phyloP scores from a whole-genome alignment of 2,113 vertebrate genomes.

The Alosa alosa region DNA sequence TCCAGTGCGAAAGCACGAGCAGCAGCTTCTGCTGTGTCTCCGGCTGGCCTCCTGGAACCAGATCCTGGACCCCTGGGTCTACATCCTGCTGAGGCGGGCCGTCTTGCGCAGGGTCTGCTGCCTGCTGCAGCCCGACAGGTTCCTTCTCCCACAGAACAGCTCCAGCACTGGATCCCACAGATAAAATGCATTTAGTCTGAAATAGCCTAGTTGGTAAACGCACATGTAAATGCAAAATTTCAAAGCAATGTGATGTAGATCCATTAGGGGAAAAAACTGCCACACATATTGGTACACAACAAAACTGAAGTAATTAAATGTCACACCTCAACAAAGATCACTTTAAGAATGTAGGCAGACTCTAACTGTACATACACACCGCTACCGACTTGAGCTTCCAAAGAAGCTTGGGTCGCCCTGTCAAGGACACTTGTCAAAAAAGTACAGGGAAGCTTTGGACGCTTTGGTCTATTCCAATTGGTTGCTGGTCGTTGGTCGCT shows the following conservation, averaged over 20 bases:
- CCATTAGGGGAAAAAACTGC: no score
- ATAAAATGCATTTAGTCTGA: conserved; percentile 4
- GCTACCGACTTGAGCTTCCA: no score
- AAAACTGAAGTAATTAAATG: no score
- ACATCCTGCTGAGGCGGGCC: conserved; percentile 80
- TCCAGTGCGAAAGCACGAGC: conserved; percentile 36
- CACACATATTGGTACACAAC: no score
- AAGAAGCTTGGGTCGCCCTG: no score
- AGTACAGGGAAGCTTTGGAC: no score
- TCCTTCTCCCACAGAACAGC: conserved; percentile 29
- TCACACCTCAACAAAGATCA: no score
- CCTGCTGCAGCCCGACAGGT: conserved; percentile 54
- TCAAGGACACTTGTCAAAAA: no score
- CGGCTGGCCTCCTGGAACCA: conserved; percentile 84
- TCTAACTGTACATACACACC: no score
- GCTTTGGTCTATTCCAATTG: no score
- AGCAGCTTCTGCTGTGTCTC: conserved; percentile 69
- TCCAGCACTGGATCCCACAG: conserved; percentile 34
- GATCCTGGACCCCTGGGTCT: conserved; percentile 86
- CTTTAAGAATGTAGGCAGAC: no score
- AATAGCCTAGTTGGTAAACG: not conserved
- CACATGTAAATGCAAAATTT: not conserved
- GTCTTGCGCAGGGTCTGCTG: conserved; percentile 73
- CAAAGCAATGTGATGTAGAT: not conserved
- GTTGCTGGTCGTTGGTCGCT: no score